A percentile compares a stretch with the other conserved stretches of the same genome.
Evolutionary conservation across 2,797 vertebrate genomes (phyloP).

Genomic region (Enteromius treurensis): DNA sequence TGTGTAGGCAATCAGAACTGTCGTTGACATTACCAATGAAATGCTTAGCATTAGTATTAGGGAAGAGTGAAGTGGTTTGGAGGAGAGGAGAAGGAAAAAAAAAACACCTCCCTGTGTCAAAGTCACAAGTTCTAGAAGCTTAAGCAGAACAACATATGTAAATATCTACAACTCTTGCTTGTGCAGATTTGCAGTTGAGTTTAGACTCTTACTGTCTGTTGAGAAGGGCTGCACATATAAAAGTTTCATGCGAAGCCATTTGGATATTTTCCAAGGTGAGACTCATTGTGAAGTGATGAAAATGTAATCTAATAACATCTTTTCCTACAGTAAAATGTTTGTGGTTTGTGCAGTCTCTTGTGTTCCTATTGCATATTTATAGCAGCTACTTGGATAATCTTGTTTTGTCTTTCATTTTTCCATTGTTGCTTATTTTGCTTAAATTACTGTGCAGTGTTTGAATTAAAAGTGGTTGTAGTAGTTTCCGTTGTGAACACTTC

Average conservation of each 20-base stretch:
- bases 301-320: background rate
- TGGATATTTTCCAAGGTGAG: conserved; percentile 6
- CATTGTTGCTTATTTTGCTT: conserved; percentile 62
- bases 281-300: background rate
- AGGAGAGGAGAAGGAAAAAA: background rate
- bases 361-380: background rate
- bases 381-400: conserved; percentile 16
- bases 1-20: background rate
- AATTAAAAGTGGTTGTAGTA: conserved; percentile 66
- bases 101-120: background rate
- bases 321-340: background rate
- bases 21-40: background rate
- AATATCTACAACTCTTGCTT: background rate
- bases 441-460: conserved; percentile 65
- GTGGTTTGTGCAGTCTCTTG: conserved; percentile 42
- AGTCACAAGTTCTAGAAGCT: background rate
- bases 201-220: conserved; percentile 2
- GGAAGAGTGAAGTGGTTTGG: background rate
- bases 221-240: background rate
- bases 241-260: background rate
- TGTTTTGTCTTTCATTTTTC: conserved; percentile 41
- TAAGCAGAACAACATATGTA: conserved; percentile 1
- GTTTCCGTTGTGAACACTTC: conserved; percentile 86
- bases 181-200: background rate
- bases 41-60: background rate